Conservation (phyloP, 2,113 vertebrate species). For the Melanerpes formicivorus region DNA sequence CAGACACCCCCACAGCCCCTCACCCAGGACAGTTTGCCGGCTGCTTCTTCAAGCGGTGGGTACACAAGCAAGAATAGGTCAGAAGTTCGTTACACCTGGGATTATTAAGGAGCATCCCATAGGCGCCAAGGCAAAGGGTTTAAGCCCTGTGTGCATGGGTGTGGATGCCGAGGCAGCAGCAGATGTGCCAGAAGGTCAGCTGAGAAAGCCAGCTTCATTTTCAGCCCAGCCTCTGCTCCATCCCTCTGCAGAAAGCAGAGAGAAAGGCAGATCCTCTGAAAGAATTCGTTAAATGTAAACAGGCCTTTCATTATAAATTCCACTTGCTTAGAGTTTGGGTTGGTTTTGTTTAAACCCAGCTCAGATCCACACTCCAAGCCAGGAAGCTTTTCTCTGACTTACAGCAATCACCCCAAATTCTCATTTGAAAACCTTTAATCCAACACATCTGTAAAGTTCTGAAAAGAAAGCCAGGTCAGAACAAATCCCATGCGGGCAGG, state of each 20-base stretch:
- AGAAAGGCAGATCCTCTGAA: background rate
- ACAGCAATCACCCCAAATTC: background rate
- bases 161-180: background rate
- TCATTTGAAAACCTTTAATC: background rate
- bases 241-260: background rate
- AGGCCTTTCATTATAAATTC: background rate
- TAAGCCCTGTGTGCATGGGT: rapidly evolving
- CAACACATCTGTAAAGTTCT: rapidly evolving
- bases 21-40: background rate
- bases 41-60: background rate
- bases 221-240: background rate
- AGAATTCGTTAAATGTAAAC: background rate
- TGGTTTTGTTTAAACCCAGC: background rate
- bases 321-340: background rate
- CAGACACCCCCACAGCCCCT: background rate
- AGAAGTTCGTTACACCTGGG: background rate
- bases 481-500: rapidly evolving
- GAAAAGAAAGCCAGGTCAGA: rapidly evolving
- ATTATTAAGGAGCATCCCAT: rapidly evolving
- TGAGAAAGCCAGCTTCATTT: background rate
- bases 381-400: background rate
- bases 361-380: rapidly evolving
- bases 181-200: background rate
- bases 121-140: background rate
- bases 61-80: background rate